These are phyloP conservation scores for Turnix velox DNA, from an alignment of 2,113 vertebrate genomes.

Conservation along the genomic window DNA sequence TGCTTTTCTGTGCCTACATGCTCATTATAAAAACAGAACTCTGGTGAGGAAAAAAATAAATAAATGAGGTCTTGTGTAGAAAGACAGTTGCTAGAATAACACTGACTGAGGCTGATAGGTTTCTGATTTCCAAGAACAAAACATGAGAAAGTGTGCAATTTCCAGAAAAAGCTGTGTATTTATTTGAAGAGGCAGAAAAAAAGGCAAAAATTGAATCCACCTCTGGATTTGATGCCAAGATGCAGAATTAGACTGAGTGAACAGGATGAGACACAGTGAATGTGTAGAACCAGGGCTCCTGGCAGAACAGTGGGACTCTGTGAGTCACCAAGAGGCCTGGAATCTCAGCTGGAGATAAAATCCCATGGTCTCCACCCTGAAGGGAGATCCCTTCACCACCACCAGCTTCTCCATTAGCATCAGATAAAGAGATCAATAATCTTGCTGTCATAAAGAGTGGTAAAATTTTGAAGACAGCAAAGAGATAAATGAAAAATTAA, in stretches of 20 bases:
- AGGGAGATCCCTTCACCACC: not conserved
- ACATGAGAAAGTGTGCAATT: not conserved
- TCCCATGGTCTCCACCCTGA: rapidly evolving
- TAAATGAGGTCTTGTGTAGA: not conserved
- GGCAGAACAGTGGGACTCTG: not conserved
- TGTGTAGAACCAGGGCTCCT: not conserved
- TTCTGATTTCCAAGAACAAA: not conserved
- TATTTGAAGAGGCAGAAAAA: not conserved
- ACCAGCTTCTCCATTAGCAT: not conserved
- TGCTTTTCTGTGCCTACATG: not conserved
- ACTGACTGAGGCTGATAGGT: not conserved
- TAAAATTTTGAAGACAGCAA: not conserved
- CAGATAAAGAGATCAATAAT: not conserved
- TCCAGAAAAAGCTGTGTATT: not conserved
- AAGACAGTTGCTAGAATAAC: not conserved
- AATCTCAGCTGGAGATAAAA: not conserved
- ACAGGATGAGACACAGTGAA: not conserved
- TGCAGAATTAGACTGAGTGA: not conserved
- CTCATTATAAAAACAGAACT: not conserved
- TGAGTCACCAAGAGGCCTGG: not conserved
- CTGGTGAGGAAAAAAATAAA: not conserved
- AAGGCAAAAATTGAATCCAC: not conserved
- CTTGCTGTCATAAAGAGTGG: not conserved
- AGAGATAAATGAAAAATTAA: not conserved
- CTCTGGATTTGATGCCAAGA: not conserved